These are phyloP conservation scores for Thaleichthys pacificus DNA, from an alignment of 2,797 vertebrate species.

Conservation along the genomic window DNA sequence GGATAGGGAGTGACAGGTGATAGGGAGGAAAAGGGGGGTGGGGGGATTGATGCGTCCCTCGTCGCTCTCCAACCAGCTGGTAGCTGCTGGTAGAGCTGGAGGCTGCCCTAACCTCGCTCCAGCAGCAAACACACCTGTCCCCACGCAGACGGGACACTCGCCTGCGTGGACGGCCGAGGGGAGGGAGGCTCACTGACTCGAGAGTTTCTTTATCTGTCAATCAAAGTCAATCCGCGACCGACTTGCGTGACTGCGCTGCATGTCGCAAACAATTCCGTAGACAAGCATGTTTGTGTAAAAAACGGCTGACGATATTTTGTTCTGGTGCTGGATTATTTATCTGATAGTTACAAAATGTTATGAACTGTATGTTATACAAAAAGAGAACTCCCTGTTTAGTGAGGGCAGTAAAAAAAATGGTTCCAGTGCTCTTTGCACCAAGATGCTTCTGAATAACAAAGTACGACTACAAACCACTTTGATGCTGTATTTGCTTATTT, in stretches of 20 bases:
- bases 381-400: not conserved
- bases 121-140: constrained; percentile 28
- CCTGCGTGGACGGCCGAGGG: constrained; percentile 4
- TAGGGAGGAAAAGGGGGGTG: constrained; percentile 63
- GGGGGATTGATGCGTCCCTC: constrained; percentile 58
- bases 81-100: constrained; percentile 2
- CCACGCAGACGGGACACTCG: constrained; percentile 3
- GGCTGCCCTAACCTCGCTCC: constrained; percentile 5
- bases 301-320: not conserved
- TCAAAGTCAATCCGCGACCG: constrained; percentile 7
- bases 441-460: not conserved
- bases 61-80: constrained; percentile 42
- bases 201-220: constrained; percentile 29
- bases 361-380: too few species aligned
- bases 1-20: constrained; percentile 76
- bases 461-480: not conserved
- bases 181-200: constrained; percentile 16
- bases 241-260: not conserved
- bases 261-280: not conserved
- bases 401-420: not conserved
- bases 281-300: not conserved
- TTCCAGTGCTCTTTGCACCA: not conserved
- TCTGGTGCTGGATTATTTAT: not conserved
- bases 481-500: not conserved
- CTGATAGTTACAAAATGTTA: too few species aligned